phyloP scores from a whole-genome alignment of 2,888 invertebrate species.

The Tetheella fluctuosa region DNA sequence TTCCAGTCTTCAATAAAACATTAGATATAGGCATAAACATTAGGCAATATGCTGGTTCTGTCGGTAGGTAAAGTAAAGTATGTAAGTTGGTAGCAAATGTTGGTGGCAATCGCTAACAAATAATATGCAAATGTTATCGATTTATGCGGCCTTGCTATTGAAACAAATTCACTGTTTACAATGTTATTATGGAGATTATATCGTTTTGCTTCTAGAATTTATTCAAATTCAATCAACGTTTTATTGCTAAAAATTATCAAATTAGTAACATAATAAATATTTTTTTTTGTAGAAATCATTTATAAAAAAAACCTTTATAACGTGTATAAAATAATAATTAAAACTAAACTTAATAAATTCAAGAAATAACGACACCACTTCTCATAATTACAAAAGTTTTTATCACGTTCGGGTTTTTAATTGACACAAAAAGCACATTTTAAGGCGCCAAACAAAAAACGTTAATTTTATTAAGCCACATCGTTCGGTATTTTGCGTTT shows the following conservation, averaged over 20 bases:
- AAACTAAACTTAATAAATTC: not conserved
- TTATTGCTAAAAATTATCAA: too few relatives aligned
- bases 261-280: too few relatives aligned
- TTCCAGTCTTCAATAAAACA: too few relatives aligned
- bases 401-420: not conserved
- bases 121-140: not conserved
- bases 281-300: too few relatives aligned
- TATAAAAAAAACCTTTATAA: too few relatives aligned
- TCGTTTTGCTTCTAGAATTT: not conserved
- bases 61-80: too few relatives aligned
- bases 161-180: not conserved
- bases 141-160: not conserved
- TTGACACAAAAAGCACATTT: not conserved
- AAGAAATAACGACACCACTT: not conserved
- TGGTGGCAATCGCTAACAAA: not conserved
- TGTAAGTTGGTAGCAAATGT: not conserved
- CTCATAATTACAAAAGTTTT: not conserved
- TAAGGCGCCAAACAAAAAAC: not conserved
- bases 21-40: too few relatives aligned
- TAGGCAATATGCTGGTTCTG: too few relatives aligned
- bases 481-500: conserved; percentile 26
- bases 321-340: not conserved
- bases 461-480: conserved; percentile 11
- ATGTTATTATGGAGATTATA: too few relatives aligned
- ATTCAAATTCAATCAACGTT: not conserved